Percentiles rank a stretch among this genome's conserved stretches.
phyloP scores from a whole-genome alignment of 2,888 invertebrate species.

The Minunthozetes semirufus region DNA sequence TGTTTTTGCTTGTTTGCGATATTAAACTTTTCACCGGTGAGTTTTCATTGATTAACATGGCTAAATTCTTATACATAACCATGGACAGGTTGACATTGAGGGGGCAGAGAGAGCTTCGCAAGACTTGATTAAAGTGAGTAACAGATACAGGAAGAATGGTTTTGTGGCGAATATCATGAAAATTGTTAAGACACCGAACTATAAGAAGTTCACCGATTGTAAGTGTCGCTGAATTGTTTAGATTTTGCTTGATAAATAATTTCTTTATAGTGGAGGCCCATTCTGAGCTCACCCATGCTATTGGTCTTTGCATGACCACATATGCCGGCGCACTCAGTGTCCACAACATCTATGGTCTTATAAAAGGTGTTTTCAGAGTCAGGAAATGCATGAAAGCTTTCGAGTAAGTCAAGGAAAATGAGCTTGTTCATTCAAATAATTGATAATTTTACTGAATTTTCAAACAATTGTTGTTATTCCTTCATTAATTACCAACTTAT shows the following conservation, averaged over 20 bases:
- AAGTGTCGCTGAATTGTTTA: no score
- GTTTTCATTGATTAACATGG: no score
- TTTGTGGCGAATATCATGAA: background rate
- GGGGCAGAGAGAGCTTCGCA: background rate
- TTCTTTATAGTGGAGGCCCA: constrained; percentile 2
- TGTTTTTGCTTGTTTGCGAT: no score
- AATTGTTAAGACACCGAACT: background rate
- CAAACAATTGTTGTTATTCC: no score
- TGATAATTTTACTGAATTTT: no score
- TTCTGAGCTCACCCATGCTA: background rate
- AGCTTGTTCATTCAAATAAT: no score
- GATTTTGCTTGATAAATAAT: background rate
- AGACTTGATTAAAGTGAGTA: background rate
- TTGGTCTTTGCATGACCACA: background rate
- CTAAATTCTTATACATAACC: no score
- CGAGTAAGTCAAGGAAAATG: no score
- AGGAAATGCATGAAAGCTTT: background rate
- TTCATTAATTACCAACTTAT: no score
- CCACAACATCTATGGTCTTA: background rate
- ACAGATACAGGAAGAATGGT: background rate
- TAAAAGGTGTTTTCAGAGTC: background rate
- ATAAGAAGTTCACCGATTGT: background rate
- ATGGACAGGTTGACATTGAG: background rate
- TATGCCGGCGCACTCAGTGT: background rate
- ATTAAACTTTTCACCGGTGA: no score